A percentile compares a stretch with the other conserved stretches of the same genome.
phyloP scores from a whole-genome alignment of 2,797 vertebrate genomes.

The Ctenopoma multispine region DNA sequence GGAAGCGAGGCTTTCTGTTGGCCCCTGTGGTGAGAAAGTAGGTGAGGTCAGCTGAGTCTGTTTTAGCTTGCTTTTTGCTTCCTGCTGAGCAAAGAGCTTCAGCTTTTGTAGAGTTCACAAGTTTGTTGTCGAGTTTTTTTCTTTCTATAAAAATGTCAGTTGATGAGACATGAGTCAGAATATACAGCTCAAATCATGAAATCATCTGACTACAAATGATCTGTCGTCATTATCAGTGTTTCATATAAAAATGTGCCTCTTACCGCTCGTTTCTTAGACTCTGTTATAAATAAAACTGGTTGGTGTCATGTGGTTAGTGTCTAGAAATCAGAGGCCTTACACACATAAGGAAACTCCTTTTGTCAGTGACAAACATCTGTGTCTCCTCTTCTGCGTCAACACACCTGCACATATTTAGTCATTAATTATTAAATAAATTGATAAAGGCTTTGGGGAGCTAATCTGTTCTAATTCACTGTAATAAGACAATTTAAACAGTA shows the following conservation, averaged over 20 bases:
- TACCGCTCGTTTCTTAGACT: slow-evolving; percentile 4
- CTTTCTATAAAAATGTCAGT: slow-evolving; percentile 23
- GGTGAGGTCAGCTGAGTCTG: slow-evolving; percentile 42
- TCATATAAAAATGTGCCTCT: slow-evolving; percentile 9
- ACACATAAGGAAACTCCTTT: slow-evolving; percentile 11
- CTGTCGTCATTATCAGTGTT: slow-evolving; percentile 8
- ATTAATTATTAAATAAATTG: slow-evolving; percentile 23
- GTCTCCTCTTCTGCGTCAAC: slow-evolving; percentile 16
- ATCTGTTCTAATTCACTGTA: slow-evolving; percentile 23
- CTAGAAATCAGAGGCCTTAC: slow-evolving; percentile 7
- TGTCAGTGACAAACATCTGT: slow-evolving; percentile 39
- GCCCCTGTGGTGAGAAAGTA: slow-evolving; percentile 53
- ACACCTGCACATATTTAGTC: slow-evolving; percentile 23
- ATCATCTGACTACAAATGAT: slow-evolving; percentile 19
- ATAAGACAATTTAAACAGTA: background rate
- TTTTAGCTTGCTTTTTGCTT: slow-evolving; percentile 37
- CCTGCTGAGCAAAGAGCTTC: slow-evolving; percentile 56
- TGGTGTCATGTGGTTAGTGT: slow-evolving; percentile 14
- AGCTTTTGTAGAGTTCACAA: slow-evolving; percentile 49
- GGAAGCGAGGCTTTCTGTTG: slow-evolving; percentile 1
- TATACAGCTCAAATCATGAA: slow-evolving; percentile 12
- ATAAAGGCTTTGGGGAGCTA: slow-evolving; percentile 15
- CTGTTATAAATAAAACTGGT: slow-evolving; percentile 7
- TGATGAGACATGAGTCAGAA: slow-evolving; percentile 35
- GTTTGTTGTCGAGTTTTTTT: slow-evolving; percentile 1